phyloP scores from a whole-genome alignment of 2,888 invertebrate species.

The Chouioia cunea region DNA sequence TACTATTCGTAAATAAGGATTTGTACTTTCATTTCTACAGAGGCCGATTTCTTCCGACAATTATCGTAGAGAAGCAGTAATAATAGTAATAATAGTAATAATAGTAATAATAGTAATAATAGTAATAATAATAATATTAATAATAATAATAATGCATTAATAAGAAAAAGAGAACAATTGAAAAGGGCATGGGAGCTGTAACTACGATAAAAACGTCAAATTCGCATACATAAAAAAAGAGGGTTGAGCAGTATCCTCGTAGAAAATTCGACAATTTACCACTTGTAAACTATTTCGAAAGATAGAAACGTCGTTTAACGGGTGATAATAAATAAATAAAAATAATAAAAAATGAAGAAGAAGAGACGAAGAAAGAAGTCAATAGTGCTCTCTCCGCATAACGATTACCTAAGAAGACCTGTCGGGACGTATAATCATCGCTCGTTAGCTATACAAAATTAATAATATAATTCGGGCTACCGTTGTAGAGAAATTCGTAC shows the following conservation, averaged over 20 bases:
- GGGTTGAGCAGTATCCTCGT: not conserved
- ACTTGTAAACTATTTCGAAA: slow-evolving; percentile 30
- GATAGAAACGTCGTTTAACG: slow-evolving; percentile 2
- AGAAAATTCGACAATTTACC: slow-evolving; percentile 37
- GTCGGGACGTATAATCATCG: slow-evolving; percentile 16
- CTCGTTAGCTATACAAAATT: not conserved
- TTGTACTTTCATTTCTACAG: slow-evolving; percentile 47
- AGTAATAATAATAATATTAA: slow-evolving; percentile 21
- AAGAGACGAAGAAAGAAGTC: slow-evolving; percentile 2
- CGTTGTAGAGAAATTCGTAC: slow-evolving; percentile 1
- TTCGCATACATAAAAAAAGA: slow-evolving; percentile 32
- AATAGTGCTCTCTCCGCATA: not conserved
- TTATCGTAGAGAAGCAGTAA: not conserved
- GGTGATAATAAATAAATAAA: slow-evolving; percentile 43
- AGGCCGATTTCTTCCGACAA: slow-evolving; percentile 39
- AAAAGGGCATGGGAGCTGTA: too few species aligned
- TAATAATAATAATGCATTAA: slow-evolving; percentile 19
- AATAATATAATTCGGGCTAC: not conserved
- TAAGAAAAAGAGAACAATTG: slow-evolving; percentile 20
- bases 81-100: slow-evolving; percentile 12
- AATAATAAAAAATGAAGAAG: slow-evolving; percentile 38
- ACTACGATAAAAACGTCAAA: slow-evolving; percentile 23
- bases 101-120: slow-evolving; percentile 19
- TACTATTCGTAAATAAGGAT: slow-evolving; percentile 41
- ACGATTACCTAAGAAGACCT: slow-evolving; percentile 18